Conservation (phyloP, 2,113 vertebrate genomes). For the Caranx ignobilis region DNA sequence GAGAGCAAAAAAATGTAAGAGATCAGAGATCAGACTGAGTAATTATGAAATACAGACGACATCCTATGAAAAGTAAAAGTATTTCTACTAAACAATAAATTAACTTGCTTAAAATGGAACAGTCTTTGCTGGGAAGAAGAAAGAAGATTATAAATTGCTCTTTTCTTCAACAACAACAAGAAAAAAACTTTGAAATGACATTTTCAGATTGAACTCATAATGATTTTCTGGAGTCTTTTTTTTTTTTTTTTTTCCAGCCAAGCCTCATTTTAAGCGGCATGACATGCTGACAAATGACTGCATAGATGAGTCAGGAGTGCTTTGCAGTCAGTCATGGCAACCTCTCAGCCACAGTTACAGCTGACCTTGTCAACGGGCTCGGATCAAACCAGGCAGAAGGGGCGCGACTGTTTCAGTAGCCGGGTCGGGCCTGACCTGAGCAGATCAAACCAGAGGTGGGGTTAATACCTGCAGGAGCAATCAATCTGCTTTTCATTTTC, state of each 20-base stretch:
- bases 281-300: constrained; percentile 67
- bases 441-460: constrained; percentile 64
- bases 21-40: neutral
- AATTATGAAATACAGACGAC: constrained; percentile 2
- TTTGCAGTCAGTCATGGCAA: constrained; percentile 69
- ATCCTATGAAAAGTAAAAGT: neutral
- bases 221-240: neutral
- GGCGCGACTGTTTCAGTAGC: constrained; percentile 62
- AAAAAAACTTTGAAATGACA: neutral
- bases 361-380: constrained; percentile 72
- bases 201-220: constrained; percentile 15
- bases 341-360: constrained; percentile 61
- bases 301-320: constrained; percentile 56
- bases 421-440: constrained; percentile 50
- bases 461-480: constrained; percentile 66
- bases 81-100: constrained; percentile 3
- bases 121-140: neutral
- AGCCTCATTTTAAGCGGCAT: constrained; percentile 32
- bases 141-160: neutral
- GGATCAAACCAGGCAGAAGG: constrained; percentile 58
- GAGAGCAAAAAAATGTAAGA: constrained; percentile 6
- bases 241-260: constrained; percentile 19
- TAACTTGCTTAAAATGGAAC: neutral
- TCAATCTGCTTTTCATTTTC: constrained; percentile 77
- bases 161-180: neutral